Evolutionary conservation across 2,797 vertebrate species (phyloP).

Genomic region (Urocyon cinereoargenteus): DNA sequence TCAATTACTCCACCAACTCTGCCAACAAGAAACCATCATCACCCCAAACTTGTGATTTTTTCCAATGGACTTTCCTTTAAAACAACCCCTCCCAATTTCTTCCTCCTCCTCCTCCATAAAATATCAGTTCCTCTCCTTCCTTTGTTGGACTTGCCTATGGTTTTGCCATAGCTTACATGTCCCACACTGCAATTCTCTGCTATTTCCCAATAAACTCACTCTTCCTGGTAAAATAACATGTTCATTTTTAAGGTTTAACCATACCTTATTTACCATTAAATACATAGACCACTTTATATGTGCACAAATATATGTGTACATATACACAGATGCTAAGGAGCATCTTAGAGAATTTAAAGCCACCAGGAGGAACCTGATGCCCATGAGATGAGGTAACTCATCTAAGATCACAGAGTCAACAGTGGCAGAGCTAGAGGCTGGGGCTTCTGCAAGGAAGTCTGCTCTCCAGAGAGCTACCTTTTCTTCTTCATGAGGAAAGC

Average conservation of each 20-base stretch:
- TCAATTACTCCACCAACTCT: background rate
- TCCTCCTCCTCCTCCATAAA: background rate
- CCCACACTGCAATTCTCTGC: background rate
- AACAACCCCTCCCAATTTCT: background rate
- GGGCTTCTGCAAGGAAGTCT: background rate
- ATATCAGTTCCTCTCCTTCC: background rate
- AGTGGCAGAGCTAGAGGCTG: background rate
- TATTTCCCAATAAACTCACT: background rate
- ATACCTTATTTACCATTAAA: background rate
- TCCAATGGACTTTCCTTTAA: background rate
- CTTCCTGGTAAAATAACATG: background rate
- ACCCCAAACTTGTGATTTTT: background rate
- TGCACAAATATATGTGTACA: rapidly evolving
- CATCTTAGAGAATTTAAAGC: background rate
- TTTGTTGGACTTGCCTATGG: background rate
- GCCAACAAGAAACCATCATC: background rate
- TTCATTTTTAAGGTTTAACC: background rate
- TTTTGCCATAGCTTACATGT: background rate
- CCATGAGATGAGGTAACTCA: background rate
- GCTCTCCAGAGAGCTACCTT: background rate
- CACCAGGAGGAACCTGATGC: background rate
- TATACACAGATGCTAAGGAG: background rate
- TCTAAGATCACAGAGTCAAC: background rate
- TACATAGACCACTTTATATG: background rate
- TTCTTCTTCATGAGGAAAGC: background rate